Percentiles rank a stretch among this genome's conserved stretches.
These are phyloP conservation scores for Luehdorfia chinensis DNA, from an alignment of 1,140 invertebrate species.

Conservation along the genomic window DNA sequence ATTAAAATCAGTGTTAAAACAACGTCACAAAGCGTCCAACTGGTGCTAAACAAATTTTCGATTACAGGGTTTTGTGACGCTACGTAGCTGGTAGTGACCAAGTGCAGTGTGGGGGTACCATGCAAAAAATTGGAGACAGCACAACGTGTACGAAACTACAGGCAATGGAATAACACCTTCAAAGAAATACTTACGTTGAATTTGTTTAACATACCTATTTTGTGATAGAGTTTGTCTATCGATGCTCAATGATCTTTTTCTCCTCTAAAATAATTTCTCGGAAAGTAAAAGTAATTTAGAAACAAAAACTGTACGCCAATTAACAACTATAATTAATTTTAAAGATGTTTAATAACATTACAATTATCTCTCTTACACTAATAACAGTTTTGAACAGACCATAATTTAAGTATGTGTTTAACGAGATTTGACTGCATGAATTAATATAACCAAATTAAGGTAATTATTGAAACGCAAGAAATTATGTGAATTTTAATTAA, in stretches of 20 bases:
- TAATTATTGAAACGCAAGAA: constrained; percentile 30
- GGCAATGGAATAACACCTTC: constrained; percentile 46
- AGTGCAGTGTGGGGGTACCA: constrained; percentile 38
- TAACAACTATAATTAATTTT: constrained; percentile 32
- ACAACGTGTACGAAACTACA: constrained; percentile 48
- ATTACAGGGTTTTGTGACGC: background rate
- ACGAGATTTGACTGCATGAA: constrained; percentile 77
- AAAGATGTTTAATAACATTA: constrained; percentile 18
- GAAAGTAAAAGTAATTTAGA: constrained; percentile 42
- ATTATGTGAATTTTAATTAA: constrained; percentile 20
- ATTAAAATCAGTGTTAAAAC: too few species aligned
- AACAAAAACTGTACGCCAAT: constrained; percentile 32
- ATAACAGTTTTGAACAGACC: constrained; percentile 10
- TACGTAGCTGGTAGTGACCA: constrained; percentile 15
- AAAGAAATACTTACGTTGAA: constrained; percentile 53
- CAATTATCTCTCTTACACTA: constrained; percentile 5
- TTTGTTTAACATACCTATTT: constrained; percentile 23
- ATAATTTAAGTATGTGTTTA: constrained; percentile 41
- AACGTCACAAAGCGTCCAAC: too few species aligned
- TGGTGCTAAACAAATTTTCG: too few species aligned
- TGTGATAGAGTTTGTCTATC: constrained; percentile 26
- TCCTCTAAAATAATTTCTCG: constrained; percentile 49
- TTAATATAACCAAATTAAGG: constrained; percentile 42
- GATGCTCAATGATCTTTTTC: constrained; percentile 54
- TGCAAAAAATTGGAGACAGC: constrained; percentile 40